Conservation (phyloP, 2,797 vertebrate species). For the Scomberomorus guttatus region DNA sequence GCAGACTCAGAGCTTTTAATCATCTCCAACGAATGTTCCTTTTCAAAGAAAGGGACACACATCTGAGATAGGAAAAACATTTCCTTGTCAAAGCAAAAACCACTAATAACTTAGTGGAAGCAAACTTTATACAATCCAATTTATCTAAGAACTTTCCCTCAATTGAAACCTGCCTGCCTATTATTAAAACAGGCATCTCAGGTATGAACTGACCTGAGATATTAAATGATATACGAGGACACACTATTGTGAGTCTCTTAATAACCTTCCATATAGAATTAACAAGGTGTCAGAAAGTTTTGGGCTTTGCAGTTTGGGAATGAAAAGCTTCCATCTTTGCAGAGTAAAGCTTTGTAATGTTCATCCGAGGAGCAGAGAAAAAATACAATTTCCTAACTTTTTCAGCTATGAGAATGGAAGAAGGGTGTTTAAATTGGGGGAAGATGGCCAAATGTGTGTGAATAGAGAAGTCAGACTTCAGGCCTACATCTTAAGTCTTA, state of each 20-base stretch:
- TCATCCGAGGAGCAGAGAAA: constrained; percentile 38
- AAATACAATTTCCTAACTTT: constrained; percentile 44
- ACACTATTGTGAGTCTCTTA: constrained; percentile 23
- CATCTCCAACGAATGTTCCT: constrained; percentile 20
- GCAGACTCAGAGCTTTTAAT: constrained; percentile 7
- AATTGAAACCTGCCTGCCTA: constrained; percentile 22
- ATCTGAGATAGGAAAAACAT: constrained; percentile 16
- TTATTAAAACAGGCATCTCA: constrained; percentile 22
- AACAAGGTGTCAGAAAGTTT: constrained; percentile 27
- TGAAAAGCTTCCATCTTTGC: constrained; percentile 38
- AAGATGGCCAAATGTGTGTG: background rate
- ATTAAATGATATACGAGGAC: constrained; percentile 20
- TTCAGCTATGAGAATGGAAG: background rate
- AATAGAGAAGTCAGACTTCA: background rate
- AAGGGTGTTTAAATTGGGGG: background rate
- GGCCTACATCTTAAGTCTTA: constrained; percentile 63
- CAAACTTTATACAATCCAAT: constrained; percentile 16
- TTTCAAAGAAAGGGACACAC: constrained; percentile 19
- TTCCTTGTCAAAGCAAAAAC: constrained; percentile 47
- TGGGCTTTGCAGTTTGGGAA: constrained; percentile 21
- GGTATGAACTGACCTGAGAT: constrained; percentile 24
- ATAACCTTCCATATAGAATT: constrained; percentile 33
- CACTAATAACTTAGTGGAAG: constrained; percentile 6
- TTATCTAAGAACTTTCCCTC: constrained; percentile 22
- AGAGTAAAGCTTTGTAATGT: constrained; percentile 49